A percentile compares a stretch with the other conserved stretches of the same genome.
Evolutionary conservation across 1,140 invertebrate species (phyloP).

Genomic region (Fopius arisanus): DNA sequence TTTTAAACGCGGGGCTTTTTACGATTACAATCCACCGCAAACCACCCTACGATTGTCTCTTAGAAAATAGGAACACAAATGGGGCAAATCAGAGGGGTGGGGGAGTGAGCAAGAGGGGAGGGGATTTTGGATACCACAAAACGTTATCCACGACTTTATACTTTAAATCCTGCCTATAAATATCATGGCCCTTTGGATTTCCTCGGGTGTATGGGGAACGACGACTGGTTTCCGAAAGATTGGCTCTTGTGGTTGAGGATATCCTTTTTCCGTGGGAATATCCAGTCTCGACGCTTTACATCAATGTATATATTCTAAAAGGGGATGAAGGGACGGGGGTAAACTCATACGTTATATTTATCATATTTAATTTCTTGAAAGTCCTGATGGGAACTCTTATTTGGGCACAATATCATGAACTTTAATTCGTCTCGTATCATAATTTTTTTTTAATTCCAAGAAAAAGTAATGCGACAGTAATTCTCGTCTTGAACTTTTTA

Average conservation of each 20-base stretch:
- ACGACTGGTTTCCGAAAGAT: slow-evolving; percentile 65
- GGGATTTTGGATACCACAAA: slow-evolving; percentile 11
- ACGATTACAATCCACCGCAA: slow-evolving; percentile 16
- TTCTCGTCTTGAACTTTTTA: too few relatives aligned
- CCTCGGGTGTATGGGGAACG: neutral
- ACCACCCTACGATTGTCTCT: slow-evolving; percentile 47
- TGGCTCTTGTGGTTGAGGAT: slow-evolving; percentile 54
- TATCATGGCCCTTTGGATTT: slow-evolving; percentile 64
- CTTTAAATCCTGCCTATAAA: slow-evolving; percentile 66
- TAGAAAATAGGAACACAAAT: slow-evolving; percentile 58
- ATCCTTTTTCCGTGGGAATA: slow-evolving; percentile 63
- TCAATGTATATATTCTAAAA: slow-evolving; percentile 51
- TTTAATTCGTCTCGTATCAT: too few relatives aligned
- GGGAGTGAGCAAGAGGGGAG: neutral
- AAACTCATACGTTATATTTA: neutral
- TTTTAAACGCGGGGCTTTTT: slow-evolving; percentile 37
- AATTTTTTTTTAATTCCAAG: too few relatives aligned
- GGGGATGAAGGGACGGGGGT: neutral
- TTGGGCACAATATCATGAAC: too few relatives aligned
- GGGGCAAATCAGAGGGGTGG: neutral
- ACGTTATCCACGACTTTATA: slow-evolving; percentile 57
- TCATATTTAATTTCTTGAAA: neutral
- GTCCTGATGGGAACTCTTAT: neutral
- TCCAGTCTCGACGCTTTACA: slow-evolving; percentile 56
- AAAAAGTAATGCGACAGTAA: too few relatives aligned